Evolutionary conservation across 2,888 invertebrate genomes (phyloP).

Genomic region (Chalcosyrphus nemorum): DNA sequence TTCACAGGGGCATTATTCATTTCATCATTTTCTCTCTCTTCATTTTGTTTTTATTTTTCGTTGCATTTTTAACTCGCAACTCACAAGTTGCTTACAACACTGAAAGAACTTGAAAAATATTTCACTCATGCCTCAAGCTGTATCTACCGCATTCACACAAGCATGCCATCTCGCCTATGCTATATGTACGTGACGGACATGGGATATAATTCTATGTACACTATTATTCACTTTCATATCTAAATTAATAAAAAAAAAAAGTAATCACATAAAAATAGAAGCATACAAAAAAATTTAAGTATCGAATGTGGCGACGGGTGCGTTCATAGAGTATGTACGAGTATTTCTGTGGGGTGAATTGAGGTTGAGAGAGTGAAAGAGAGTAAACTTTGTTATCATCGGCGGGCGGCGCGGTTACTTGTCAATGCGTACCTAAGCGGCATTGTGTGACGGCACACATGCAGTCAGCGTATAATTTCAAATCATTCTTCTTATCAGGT

Average conservation of each 20-base stretch:
- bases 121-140: not conserved
- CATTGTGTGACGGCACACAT: slow-evolving; percentile 2
- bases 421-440: not conserved
- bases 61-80: not conserved
- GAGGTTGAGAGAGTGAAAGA: no score
- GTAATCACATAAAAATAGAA: slow-evolving; percentile 37
- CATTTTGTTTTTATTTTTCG: not conserved
- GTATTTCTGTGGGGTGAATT: slow-evolving; percentile 18
- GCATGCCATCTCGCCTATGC: not conserved
- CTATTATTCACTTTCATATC: not conserved
- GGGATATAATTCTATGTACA: not conserved
- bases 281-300: no score
- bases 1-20: slow-evolving; percentile 34
- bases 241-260: not conserved
- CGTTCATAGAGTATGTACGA: no score
- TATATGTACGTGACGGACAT: not conserved
- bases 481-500: slow-evolving; percentile 10
- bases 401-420: slow-evolving; percentile 4
- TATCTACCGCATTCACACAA: slow-evolving; percentile 11
- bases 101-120: not conserved
- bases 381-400: slow-evolving; percentile 29
- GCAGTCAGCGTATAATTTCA: slow-evolving; percentile 7
- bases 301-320: no score
- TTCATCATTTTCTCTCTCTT: not conserved
- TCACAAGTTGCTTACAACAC: not conserved